Evolutionary conservation across 2,888 invertebrate genomes (phyloP).

Genomic region (Diadromus collaris): DNA sequence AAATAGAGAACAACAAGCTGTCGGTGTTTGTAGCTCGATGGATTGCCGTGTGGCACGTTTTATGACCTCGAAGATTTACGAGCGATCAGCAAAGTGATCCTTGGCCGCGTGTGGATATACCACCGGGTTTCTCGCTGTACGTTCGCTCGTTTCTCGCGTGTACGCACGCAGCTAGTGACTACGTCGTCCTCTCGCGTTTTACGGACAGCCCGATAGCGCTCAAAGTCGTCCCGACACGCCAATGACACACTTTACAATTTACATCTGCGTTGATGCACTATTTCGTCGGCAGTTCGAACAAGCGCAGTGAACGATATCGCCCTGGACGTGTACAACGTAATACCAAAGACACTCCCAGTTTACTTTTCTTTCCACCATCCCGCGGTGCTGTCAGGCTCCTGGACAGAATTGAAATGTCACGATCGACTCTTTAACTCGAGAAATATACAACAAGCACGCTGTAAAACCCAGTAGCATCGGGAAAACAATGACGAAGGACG

Average conservation of each 20-base stretch:
- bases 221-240: constrained; percentile 60
- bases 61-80: constrained; percentile 43
- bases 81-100: constrained; percentile 34
- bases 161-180: neutral
- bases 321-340: constrained; percentile 11
- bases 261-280: constrained; percentile 58
- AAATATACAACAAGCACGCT: neutral
- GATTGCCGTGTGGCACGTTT: constrained; percentile 34
- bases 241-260: constrained; percentile 53
- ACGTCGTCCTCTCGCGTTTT: constrained; percentile 46
- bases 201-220: constrained; percentile 57
- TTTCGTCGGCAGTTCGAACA: constrained; percentile 27
- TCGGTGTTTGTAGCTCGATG: constrained; percentile 20
- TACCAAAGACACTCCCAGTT: neutral
- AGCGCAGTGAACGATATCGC: constrained; percentile 59
- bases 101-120: constrained; percentile 17
- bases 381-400: neutral
- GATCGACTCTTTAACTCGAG: neutral
- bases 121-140: constrained; percentile 6
- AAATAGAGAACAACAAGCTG: neutral
- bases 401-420: constrained; percentile 56
- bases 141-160: constrained; percentile 6
- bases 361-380: neutral
- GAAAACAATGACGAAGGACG: constrained; percentile 7
- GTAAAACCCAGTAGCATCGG: constrained; percentile 1